Base-by-base conservation (phyloP, 2,888 invertebrate species). In the Thecophora atra region DNA sequence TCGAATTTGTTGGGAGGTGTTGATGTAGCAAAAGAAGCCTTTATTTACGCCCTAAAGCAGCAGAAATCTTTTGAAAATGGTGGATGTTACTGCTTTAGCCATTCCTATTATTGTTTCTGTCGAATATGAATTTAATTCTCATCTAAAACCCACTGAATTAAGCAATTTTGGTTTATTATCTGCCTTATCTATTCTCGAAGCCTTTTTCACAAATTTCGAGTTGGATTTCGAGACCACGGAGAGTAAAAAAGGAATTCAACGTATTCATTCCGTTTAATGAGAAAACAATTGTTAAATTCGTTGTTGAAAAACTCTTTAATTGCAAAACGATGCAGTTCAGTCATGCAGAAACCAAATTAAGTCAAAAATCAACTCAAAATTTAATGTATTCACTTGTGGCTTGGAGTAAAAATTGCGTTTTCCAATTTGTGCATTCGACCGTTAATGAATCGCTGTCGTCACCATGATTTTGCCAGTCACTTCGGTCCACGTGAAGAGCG, bases 401-500 rank as follows among this genome's bases (percentile, higher is more conserved):
- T 37, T 37, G 2, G 37, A 37, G 37, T 37, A 37, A 37, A 37
- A 60, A 47, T 62, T 60, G 4, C 62, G 44, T 60, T 47, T 60
- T n/a, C n/a, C 17, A 64, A 64, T 44, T 74, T 75, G 75, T 63
- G 70, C 74, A 75, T 74, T 74, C 76, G 75, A 42, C 75, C 72
- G 75, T 73, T 62, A 74, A 74, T 71, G 72, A 67, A 75, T n/a
- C 75, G 75, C 74, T 74, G 73, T 71, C 74, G 73, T 73, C 76
- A 73, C 71, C 72, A 73, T 37, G 21, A 47, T 24, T 26, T 13
- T 7, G 42, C 21, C 13, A 28, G 47, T n/a, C 47, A 65, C 47
- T 17, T 30, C 7, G 28, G 51, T 4, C 52, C 26, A 52, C 19
- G 3, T 30, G 17, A n/a, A 15, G 15, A 58, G 28, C 58, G 21